Evolutionary conservation across 2,888 invertebrate species (phyloP).

Genomic region (Tridacna crocea): DNA sequence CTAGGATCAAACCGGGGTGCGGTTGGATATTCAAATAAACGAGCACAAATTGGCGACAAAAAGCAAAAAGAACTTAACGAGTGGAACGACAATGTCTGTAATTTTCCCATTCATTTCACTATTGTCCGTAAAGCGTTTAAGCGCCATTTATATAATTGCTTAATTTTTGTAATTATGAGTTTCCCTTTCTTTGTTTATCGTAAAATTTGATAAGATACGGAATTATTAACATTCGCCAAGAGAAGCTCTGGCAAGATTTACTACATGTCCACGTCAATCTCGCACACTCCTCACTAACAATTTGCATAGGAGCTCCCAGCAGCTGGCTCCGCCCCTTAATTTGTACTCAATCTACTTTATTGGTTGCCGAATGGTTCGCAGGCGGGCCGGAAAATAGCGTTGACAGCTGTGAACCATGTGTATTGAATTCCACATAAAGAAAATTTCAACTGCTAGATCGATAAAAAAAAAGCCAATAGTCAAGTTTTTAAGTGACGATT

Average conservation of each 20-base stretch:
- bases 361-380: conserved; percentile 15
- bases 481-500: conserved; percentile 32
- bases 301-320: conserved; percentile 4
- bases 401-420: conserved; percentile 51
- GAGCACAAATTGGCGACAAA: conserved; percentile 33
- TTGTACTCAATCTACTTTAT: conserved; percentile 23
- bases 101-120: conserved; percentile 52
- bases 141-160: conserved; percentile 55
- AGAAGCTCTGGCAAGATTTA: conserved; percentile 20
- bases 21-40: neutral
- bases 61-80: conserved; percentile 37
- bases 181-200: conserved; percentile 60
- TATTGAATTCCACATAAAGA: conserved; percentile 44
- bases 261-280: conserved; percentile 22
- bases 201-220: conserved; percentile 31
- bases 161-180: conserved; percentile 59
- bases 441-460: conserved; percentile 45
- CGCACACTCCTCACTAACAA: conserved; percentile 15
- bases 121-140: conserved; percentile 59
- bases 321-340: conserved; percentile 17
- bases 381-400: conserved; percentile 31
- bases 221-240: neutral
- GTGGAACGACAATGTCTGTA: conserved; percentile 50
- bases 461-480: conserved; percentile 44
- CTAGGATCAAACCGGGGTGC: neutral